These are phyloP conservation scores for Eucriotettix oculatus DNA, from an alignment of 2,888 invertebrate genomes.

Conservation along the genomic window DNA sequence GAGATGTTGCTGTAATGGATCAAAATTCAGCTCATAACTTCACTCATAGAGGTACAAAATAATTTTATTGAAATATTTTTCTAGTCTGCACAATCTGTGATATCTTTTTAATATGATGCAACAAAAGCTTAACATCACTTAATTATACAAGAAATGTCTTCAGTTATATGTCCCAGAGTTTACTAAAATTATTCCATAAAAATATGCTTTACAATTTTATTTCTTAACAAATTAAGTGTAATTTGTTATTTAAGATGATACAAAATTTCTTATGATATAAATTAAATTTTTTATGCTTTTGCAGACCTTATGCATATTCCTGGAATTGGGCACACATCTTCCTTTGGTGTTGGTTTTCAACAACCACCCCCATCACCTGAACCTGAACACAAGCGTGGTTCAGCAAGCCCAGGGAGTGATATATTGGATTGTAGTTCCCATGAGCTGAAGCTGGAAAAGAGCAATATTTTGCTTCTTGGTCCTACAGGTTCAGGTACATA, in stretches of 20 bases:
- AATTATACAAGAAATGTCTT: too few species aligned
- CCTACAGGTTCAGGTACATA: constrained; percentile 9
- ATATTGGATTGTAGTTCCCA: constrained; percentile 66
- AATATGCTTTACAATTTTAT: too few species aligned
- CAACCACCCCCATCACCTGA: constrained; percentile 28
- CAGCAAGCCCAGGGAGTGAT: constrained; percentile 36
- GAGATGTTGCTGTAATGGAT: constrained; percentile 37
- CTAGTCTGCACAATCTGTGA: too few species aligned
- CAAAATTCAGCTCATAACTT: constrained; percentile 50
- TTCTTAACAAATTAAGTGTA: not conserved
- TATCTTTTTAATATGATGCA: too few species aligned
- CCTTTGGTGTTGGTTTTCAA: constrained; percentile 39
- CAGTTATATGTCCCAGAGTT: too few species aligned
- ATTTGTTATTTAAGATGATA: not conserved
- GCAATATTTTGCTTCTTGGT: constrained; percentile 11
- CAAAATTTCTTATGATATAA: not conserved
- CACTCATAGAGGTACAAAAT: constrained; percentile 49
- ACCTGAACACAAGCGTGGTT: constrained; percentile 4
- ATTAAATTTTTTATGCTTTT: not conserved
- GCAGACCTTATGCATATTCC: constrained; percentile 76
- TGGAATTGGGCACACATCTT: constrained; percentile 50
- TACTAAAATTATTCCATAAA: too few species aligned
- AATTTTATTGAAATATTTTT: constrained; percentile 6
- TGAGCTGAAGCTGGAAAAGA: constrained; percentile 61
- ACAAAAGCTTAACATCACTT: too few species aligned